A percentile compares a stretch with the other conserved stretches of the same genome.
Evolutionary conservation across 2,888 invertebrate species (phyloP).

Genomic region (Tiliacea aurago): DNA sequence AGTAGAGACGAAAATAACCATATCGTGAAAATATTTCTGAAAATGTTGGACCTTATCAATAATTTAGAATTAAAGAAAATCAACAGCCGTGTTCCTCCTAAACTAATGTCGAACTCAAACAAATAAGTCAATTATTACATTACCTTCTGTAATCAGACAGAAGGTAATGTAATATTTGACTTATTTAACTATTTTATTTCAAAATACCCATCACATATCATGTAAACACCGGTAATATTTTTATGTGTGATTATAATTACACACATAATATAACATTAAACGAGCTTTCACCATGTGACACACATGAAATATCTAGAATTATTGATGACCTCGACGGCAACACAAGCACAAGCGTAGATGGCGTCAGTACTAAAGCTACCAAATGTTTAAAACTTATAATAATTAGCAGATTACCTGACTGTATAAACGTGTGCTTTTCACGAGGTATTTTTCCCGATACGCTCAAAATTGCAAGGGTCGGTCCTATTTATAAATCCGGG

Average conservation of each 20-base stretch:
- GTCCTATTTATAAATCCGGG: not conserved
- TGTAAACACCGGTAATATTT: not conserved
- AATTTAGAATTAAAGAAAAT: not conserved
- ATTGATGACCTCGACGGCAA: not conserved
- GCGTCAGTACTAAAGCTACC: not conserved
- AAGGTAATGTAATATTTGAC: not conserved
- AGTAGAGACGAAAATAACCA: too few relatives aligned
- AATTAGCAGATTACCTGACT: not conserved
- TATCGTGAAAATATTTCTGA: too few relatives aligned
- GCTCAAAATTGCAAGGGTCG: not conserved
- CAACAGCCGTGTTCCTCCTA: not conserved
- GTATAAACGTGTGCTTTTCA: not conserved
- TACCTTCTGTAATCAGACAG: not conserved
- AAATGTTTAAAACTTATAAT: constrained; percentile 9
- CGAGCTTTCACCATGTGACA: not conserved
- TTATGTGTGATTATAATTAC: not conserved
- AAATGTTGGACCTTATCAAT: constrained; percentile 4
- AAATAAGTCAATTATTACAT: too few relatives aligned
- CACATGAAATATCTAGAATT: constrained; percentile 1
- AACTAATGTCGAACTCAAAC: not conserved
- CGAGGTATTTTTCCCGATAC: not conserved
- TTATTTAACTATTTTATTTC: not conserved
- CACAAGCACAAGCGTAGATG: constrained; percentile 2
- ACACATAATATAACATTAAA: not conserved
- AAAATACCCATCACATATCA: not conserved